Conservation (phyloP, 2,888 invertebrate genomes). For the Tipula confusa region DNA sequence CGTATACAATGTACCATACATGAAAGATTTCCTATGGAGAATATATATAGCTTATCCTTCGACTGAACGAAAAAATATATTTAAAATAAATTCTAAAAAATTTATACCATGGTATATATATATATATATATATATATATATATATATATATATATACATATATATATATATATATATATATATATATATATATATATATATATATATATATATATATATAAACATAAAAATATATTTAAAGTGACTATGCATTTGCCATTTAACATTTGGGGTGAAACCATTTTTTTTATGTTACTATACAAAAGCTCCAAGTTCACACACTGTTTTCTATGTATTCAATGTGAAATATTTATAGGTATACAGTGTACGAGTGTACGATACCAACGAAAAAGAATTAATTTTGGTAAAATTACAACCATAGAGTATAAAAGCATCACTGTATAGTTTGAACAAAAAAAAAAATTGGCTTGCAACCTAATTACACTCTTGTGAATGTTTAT, state of each 20-base stretch:
- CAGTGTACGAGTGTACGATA: background rate
- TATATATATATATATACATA: too few relatives aligned
- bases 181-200: too few relatives aligned
- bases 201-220: too few relatives aligned
- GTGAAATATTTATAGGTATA: constrained; percentile 3
- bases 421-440: background rate
- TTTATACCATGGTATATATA: background rate
- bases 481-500: background rate
- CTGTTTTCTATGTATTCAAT: background rate
- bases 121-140: too few relatives aligned
- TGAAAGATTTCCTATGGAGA: background rate
- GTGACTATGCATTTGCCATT: background rate
- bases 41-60: background rate
- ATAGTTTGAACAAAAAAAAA: background rate
- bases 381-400: background rate
- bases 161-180: too few relatives aligned
- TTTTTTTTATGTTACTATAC: background rate
- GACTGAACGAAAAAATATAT: background rate
- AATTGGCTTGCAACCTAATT: background rate
- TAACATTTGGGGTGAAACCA: background rate
- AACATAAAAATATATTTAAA: too few relatives aligned
- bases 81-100: background rate
- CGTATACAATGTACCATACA: background rate
- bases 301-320: background rate
- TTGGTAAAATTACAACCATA: background rate